A percentile compares a stretch with the other conserved stretches of the same genome.
phyloP scores from a whole-genome alignment of 2,113 vertebrate genomes.

The Sylvia atricapilla region DNA sequence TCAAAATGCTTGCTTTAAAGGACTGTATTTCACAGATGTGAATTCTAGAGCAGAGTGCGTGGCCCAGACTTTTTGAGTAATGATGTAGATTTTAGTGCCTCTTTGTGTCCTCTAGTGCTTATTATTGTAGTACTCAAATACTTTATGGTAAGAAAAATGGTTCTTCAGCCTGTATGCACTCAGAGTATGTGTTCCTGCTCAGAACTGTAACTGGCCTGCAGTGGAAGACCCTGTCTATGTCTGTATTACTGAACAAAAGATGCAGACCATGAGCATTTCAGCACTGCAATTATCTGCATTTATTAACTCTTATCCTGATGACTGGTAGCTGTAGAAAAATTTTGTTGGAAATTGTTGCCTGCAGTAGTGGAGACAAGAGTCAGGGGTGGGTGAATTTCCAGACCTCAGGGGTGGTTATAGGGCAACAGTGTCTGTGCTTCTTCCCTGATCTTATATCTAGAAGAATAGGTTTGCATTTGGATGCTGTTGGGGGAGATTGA shows the following conservation, averaged over 20 bases:
- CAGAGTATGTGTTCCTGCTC: background rate
- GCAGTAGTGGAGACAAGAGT: background rate
- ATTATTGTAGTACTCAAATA: background rate
- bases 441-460: background rate
- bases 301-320: background rate
- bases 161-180: background rate
- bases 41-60: background rate
- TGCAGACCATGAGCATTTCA: background rate
- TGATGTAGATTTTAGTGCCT: background rate
- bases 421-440: background rate
- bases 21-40: background rate
- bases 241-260: background rate
- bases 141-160: background rate
- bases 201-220: background rate
- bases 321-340: background rate
- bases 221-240: rapidly evolving
- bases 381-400: rapidly evolving
- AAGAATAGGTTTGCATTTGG: background rate
- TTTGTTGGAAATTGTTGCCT: background rate
- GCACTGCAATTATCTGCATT: background rate
- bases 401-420: too few relatives aligned
- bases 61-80: background rate
- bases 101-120: background rate
- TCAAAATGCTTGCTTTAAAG: background rate
- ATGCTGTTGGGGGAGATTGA: background rate